Percentiles rank a stretch among this genome's conserved stretches.
Conservation (phyloP, 2,888 invertebrate genomes). For the Melieria omissa region DNA sequence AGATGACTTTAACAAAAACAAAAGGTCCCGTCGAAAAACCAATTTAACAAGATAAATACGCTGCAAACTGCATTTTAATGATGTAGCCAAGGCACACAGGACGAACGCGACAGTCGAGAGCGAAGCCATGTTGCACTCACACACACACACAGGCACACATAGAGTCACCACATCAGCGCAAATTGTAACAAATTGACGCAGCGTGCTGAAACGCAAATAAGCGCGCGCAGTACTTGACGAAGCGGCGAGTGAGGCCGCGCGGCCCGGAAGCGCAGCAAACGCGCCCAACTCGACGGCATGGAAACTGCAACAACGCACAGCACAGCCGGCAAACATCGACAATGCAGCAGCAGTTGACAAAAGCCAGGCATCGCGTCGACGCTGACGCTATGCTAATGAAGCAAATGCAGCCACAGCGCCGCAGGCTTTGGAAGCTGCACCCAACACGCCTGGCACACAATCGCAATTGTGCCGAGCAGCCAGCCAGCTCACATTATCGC, state of each 20-base stretch:
- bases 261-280: too few species aligned
- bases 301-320: not conserved
- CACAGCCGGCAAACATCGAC: not conserved
- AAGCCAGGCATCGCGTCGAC: not conserved
- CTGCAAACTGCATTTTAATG: conserved; percentile 39
- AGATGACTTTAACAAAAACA: not conserved
- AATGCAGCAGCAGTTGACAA: not conserved
- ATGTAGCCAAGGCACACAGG: not conserved
- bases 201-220: conserved; percentile 1
- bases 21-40: conserved; percentile 32
- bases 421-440: not conserved
- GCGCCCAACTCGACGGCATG: too few species aligned
- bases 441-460: not conserved
- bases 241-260: too few species aligned
- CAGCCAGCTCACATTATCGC: not conserved
- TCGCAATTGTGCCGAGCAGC: not conserved
- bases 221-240: not conserved
- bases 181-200: conserved; percentile 33
- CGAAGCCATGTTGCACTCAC: not conserved
- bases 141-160: not conserved
- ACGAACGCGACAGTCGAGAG: not conserved
- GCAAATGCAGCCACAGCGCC: conserved; percentile 1
- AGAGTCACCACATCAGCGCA: conserved; percentile 19
- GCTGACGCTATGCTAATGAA: not conserved
- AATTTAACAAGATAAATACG: conserved; percentile 37